phyloP scores from a whole-genome alignment of 1,140 invertebrate genomes.

The Drosophila sproati region DNA sequence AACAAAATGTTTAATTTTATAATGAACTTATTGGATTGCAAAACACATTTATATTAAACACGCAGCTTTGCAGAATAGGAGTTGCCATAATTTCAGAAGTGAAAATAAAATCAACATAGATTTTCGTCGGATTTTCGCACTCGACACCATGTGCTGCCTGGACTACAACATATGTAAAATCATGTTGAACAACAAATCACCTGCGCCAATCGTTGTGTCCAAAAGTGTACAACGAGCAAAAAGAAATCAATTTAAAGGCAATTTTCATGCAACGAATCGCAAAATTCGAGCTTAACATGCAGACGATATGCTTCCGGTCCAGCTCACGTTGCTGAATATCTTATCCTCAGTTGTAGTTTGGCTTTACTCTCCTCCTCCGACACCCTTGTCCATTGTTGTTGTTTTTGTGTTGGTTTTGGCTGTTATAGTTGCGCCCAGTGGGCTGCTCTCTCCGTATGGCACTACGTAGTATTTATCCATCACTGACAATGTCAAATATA shows the following conservation, averaged over 20 bases:
- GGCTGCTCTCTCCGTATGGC: constrained; percentile 33
- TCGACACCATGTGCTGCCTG: not conserved
- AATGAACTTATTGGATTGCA: no score
- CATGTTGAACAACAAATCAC: constrained; percentile 15
- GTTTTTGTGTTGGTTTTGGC: constrained; percentile 15
- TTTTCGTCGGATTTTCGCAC: not conserved
- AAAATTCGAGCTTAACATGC: constrained; percentile 61
- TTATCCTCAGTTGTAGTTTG: constrained; percentile 56
- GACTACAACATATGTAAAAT: not conserved
- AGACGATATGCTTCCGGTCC: constrained; percentile 61
- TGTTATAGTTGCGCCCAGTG: constrained; percentile 32
- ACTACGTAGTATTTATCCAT: constrained; percentile 77
- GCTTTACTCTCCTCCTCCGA: constrained; percentile 21
- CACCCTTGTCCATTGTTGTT: not conserved
- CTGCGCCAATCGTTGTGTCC: constrained; percentile 21
- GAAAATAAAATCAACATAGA: not conserved
- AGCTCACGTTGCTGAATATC: constrained; percentile 36
- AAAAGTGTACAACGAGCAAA: not conserved
- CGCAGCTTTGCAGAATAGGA: no score
- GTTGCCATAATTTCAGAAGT: no score
- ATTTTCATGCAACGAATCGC: constrained; percentile 73
- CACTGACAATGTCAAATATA: constrained; percentile 82
- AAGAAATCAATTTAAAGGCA: constrained; percentile 57
- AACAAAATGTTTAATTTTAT: no score
- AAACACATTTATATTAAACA: no score